Conservation (phyloP, 2,797 vertebrate genomes). For the Peromyscus aztecus region DNA sequence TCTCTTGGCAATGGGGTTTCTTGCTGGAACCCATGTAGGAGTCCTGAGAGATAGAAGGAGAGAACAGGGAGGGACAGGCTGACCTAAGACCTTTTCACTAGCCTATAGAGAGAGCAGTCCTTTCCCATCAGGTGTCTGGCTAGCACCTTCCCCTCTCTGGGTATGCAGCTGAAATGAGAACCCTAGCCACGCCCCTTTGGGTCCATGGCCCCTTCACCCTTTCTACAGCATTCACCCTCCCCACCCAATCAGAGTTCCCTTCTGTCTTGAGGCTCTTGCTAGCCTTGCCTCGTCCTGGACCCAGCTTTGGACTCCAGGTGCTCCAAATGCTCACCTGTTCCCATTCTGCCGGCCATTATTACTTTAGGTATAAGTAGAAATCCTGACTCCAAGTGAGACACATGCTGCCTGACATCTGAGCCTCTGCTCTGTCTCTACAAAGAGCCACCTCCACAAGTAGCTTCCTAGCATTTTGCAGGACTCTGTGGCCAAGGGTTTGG, state of each 20-base stretch:
- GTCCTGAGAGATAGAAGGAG: neutral
- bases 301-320: neutral
- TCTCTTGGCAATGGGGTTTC: neutral
- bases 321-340: neutral
- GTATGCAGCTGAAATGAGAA: neutral
- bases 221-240: neutral
- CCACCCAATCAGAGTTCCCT: neutral
- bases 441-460: neutral
- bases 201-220: neutral
- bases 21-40: neutral
- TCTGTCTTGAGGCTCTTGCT: neutral
- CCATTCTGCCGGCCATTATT: neutral
- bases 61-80: neutral
- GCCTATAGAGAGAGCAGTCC: neutral
- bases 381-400: neutral
- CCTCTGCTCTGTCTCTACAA: neutral
- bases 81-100: neutral
- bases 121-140: neutral
- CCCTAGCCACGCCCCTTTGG: neutral
- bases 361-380: neutral
- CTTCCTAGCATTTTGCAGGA: neutral
- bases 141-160: neutral
- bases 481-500: neutral
- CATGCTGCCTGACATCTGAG: neutral
- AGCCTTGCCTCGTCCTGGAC: no score